Conservation (phyloP, 2,113 vertebrate species). For the Corydoras sp. region DNA sequence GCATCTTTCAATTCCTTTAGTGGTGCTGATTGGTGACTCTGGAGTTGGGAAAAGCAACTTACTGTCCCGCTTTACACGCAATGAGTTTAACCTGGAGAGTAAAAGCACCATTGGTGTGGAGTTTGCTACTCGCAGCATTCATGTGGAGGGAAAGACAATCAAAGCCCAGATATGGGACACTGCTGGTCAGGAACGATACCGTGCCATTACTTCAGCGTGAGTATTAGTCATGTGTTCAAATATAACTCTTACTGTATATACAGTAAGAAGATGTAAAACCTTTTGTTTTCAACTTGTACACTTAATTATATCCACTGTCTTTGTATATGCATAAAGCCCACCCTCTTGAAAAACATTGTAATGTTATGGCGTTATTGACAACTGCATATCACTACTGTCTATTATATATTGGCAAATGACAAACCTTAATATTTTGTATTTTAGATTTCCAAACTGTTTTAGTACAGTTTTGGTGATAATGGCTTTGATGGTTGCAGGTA, state of each 20-base stretch:
- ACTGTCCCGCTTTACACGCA: constrained; percentile 80
- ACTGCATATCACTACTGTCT: too few relatives aligned
- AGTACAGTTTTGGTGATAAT: too few relatives aligned
- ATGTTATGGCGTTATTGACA: too few relatives aligned
- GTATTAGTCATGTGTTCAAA: constrained; percentile 38
- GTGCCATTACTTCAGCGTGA: constrained; percentile 82
- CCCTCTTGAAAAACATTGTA: too few relatives aligned
- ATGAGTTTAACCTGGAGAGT: constrained; percentile 82
- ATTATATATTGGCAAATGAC: too few relatives aligned
- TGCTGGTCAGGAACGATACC: constrained; percentile 77
- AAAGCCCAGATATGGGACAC: constrained; percentile 89
- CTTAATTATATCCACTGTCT: too few relatives aligned
- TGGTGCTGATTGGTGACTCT: constrained; percentile 80
- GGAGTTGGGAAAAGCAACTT: constrained; percentile 84
- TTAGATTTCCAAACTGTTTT: too few relatives aligned
- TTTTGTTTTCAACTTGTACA: neutral
- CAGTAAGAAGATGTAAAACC: neutral
- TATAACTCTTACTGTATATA: too few relatives aligned
- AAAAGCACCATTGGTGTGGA: constrained; percentile 85
- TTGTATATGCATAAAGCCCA: too few relatives aligned
- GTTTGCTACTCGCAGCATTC: constrained; percentile 80
- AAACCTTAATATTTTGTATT: too few relatives aligned
- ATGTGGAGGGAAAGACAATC: constrained; percentile 74
- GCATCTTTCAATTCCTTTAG: constrained; percentile 47
- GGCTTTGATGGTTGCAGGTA: constrained; percentile 58